Evolutionary conservation across 2,797 vertebrate genomes (phyloP).

Genomic region (Cyclura pinguis): DNA sequence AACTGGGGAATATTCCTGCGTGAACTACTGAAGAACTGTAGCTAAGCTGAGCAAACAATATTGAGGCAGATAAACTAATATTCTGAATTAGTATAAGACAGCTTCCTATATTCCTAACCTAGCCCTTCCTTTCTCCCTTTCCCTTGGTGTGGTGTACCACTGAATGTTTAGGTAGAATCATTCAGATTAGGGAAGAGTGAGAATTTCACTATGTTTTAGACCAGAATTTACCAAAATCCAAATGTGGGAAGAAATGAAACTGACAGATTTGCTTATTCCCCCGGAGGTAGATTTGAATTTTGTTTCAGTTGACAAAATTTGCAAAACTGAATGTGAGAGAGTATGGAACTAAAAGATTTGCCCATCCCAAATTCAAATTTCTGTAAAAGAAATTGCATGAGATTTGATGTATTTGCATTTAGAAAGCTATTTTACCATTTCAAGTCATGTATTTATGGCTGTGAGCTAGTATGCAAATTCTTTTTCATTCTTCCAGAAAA

Average conservation of each 20-base stretch:
- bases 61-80: neutral
- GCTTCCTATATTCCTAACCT: neutral
- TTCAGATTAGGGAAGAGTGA: neutral
- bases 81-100: neutral
- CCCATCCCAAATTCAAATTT: neutral
- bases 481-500: neutral
- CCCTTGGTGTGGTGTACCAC: neutral
- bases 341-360: neutral
- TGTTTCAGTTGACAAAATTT: too few relatives aligned
- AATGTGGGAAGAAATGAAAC: too few relatives aligned
- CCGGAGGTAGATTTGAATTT: too few relatives aligned
- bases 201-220: too few relatives aligned
- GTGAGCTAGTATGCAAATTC: neutral
- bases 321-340: too few relatives aligned
- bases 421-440: neutral
- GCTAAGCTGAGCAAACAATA: neutral
- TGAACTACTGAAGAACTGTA: neutral
- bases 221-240: too few relatives aligned
- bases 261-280: too few relatives aligned
- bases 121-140: neutral
- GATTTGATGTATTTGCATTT: conserved; percentile 7
- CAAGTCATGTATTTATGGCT: neutral
- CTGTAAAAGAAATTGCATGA: neutral
- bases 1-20: neutral
- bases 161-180: neutral